phyloP scores from a whole-genome alignment of 2,797 vertebrate genomes.

The Protonibea diacanthus region DNA sequence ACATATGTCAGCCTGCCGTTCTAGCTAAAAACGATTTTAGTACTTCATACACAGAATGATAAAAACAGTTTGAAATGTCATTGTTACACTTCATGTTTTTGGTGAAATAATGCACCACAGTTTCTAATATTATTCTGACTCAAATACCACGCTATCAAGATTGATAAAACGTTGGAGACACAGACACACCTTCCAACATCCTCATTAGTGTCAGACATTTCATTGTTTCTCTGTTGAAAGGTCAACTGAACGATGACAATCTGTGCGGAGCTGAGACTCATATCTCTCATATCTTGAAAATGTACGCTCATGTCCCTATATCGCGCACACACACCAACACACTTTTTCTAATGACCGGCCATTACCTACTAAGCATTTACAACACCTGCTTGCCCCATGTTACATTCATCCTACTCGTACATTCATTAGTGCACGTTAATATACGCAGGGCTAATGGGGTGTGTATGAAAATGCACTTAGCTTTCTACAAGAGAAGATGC shows the following conservation, averaged over 20 bases:
- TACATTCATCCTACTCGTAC: conserved; percentile 49
- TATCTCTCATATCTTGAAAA: conserved; percentile 50
- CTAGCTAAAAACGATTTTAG: background rate
- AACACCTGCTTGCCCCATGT: conserved; percentile 56
- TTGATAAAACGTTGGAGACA: conserved; percentile 43
- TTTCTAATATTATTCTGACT: conserved; percentile 39
- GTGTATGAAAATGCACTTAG: conserved; percentile 54
- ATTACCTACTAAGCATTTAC: conserved; percentile 44
- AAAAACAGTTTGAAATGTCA: conserved; percentile 25
- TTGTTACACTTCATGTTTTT: conserved; percentile 19
- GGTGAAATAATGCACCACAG: conserved; percentile 14
- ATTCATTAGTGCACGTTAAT: conserved; percentile 66
- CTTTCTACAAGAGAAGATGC: conserved; percentile 25
- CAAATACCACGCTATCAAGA: conserved; percentile 55
- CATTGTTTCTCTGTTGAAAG: conserved; percentile 62
- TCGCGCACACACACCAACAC: background rate
- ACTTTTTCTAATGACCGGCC: conserved; percentile 34
- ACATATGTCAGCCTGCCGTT: background rate
- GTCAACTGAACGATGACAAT: conserved; percentile 62
- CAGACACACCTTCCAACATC: conserved; percentile 44
- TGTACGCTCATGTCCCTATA: conserved; percentile 1
- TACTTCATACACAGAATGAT: background rate
- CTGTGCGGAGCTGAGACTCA: conserved; percentile 39
- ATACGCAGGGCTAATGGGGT: conserved; percentile 51
- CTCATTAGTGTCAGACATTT: conserved; percentile 67